Percentiles rank a stretch among this genome's conserved stretches.
Evolutionary conservation across 23 tunicate species (phyloP).

Genomic region (Phallusia fumigata): DNA sequence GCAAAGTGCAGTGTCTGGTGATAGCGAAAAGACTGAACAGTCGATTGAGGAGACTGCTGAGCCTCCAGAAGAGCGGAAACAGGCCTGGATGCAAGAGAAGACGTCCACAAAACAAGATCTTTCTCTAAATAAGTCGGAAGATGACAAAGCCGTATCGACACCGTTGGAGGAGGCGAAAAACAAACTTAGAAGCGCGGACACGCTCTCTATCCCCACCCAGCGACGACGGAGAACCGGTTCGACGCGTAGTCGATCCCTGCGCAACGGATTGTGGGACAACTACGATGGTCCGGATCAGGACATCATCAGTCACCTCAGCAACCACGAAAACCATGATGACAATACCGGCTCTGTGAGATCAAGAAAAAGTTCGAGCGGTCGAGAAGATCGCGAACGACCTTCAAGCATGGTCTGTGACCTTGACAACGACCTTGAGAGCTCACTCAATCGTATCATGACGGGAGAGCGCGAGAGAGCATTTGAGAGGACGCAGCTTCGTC

Average conservation of each 20-base stretch:
- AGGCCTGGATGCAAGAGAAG: slow-evolving; percentile 24
- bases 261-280: slow-evolving; percentile 15
- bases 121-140: not conserved
- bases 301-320: not conserved
- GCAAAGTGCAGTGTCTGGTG: not conserved
- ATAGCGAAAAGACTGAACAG: not conserved
- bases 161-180: too few species aligned
- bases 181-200: not conserved
- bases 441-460: slow-evolving; percentile 29
- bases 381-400: slow-evolving; percentile 19
- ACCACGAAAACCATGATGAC: not conserved
- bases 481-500: slow-evolving; percentile 49
- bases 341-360: not conserved
- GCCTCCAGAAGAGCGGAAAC: not conserved
- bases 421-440: slow-evolving; percentile 39
- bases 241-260: slow-evolving; percentile 18
- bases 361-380: not conserved
- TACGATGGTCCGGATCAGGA: slow-evolving; percentile 9
- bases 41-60: slow-evolving; percentile 2
- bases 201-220: not conserved
- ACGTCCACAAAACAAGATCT: not conserved
- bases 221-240: not conserved
- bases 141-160: not conserved
- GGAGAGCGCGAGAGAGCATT: slow-evolving; percentile 46
- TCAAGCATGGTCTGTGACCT: slow-evolving; percentile 6